These are phyloP conservation scores for Hiodon alosoides DNA, from an alignment of 2,113 vertebrate genomes.

Conservation along the genomic window DNA sequence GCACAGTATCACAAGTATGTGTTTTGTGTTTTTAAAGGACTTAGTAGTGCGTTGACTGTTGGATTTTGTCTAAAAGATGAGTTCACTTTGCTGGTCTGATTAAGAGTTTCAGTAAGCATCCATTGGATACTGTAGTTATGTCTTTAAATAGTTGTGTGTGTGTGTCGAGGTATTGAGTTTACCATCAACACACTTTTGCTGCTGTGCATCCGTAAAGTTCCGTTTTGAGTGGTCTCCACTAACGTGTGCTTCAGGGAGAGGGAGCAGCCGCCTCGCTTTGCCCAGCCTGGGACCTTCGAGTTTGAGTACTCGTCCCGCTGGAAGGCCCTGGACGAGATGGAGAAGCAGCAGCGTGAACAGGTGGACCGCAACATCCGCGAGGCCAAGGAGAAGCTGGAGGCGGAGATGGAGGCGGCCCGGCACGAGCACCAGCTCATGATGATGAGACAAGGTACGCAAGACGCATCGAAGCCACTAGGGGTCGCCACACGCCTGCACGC, in stretches of 20 bases:
- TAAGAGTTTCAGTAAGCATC: too few relatives aligned
- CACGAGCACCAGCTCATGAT: slow-evolving; percentile 97
- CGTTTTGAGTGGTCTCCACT: too few relatives aligned
- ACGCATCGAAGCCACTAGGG: neutral
- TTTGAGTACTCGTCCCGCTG: slow-evolving; percentile 96
- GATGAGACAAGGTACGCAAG: slow-evolving; percentile 85
- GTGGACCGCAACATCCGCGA: slow-evolving; percentile 90
- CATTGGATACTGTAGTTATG: too few relatives aligned
- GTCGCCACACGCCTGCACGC: neutral
- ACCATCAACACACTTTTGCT: too few relatives aligned
- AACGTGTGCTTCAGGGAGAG: slow-evolving; percentile 71
- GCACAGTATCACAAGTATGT: slow-evolving; percentile 90
- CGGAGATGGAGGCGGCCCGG: slow-evolving; percentile 95
- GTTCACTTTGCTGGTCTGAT: neutral
- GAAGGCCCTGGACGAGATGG: slow-evolving; percentile 96
- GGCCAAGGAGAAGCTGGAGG: slow-evolving; percentile 93
- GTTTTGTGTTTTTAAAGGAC: neutral
- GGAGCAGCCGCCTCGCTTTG: slow-evolving; percentile 84
- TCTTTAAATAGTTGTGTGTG: too few relatives aligned
- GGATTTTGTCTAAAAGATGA: too few relatives aligned
- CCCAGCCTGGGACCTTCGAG: slow-evolving; percentile 95
- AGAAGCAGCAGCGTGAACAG: slow-evolving; percentile 90
- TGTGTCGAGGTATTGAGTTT: too few relatives aligned
- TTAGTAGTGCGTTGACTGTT: too few relatives aligned
- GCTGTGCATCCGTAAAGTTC: too few relatives aligned